Evolutionary conservation across 2,888 invertebrate genomes (phyloP).

Genomic region (Branchipolynoe longqiensis): DNA sequence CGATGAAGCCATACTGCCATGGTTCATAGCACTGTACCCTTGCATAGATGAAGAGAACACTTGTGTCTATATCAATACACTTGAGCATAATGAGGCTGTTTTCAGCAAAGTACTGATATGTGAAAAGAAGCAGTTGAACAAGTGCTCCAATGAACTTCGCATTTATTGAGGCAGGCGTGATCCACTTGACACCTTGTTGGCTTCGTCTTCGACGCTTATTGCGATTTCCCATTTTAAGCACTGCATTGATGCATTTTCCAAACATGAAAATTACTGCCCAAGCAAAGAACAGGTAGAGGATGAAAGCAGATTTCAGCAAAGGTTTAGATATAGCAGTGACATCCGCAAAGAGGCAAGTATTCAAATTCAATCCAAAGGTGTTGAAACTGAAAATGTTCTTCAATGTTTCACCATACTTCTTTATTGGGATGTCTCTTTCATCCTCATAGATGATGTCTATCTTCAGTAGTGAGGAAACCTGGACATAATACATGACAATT

Average conservation of each 20-base stretch:
- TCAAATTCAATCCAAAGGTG: conserved; percentile 11
- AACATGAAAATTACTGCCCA: conserved; percentile 32
- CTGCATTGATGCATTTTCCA: conserved; percentile 9
- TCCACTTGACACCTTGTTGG: neutral
- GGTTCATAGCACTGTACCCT: conserved; percentile 8
- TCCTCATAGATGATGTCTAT: conserved; percentile 28
- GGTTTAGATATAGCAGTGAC: conserved; percentile 47
- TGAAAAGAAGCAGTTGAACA: conserved; percentile 46
- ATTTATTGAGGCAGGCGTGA: conserved; percentile 19
- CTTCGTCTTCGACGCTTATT: neutral
- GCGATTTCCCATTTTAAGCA: neutral
- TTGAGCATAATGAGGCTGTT: conserved; percentile 55
- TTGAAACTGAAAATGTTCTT: conserved; percentile 46
- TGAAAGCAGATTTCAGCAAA: conserved; percentile 27
- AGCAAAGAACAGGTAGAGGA: conserved; percentile 30
- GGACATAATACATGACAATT: conserved; percentile 52
- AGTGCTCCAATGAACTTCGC: conserved; percentile 36
- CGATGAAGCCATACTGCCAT: conserved; percentile 45
- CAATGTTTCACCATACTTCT: neutral
- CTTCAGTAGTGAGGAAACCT: conserved; percentile 12
- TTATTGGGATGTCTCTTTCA: conserved; percentile 17
- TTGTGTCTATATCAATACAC: conserved; percentile 3
- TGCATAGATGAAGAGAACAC: conserved; percentile 43
- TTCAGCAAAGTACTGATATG: conserved; percentile 58
- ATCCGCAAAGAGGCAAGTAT: conserved; percentile 41